Evolutionary conservation across 2,113 vertebrate species (phyloP).

Genomic region (Vireo altiloquus): DNA sequence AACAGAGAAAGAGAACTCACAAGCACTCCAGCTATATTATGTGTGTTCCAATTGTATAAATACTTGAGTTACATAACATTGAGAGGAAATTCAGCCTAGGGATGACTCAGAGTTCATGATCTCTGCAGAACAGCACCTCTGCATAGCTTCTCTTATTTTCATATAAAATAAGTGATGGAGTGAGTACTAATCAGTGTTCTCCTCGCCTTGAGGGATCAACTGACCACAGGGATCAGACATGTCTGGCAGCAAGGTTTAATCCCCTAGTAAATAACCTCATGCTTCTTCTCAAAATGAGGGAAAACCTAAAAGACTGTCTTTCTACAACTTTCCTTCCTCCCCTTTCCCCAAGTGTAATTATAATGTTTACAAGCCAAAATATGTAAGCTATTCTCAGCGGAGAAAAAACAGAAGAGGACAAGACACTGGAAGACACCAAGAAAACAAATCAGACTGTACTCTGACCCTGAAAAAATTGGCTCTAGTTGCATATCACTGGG

Average conservation of each 20-base stretch:
- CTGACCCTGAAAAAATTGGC: background rate
- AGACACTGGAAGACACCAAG: background rate
- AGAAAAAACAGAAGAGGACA: background rate
- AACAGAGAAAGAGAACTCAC: background rate
- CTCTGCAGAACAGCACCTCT: background rate
- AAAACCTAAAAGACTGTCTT: background rate
- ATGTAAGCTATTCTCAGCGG: background rate
- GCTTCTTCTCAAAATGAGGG: background rate
- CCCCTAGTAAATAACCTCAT: background rate
- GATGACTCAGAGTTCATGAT: background rate
- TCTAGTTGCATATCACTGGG: background rate
- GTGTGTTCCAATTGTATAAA: background rate
- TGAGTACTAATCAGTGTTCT: background rate
- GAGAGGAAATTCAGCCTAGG: background rate
- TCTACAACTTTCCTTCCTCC: background rate
- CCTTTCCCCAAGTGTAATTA: background rate
- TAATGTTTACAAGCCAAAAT: background rate
- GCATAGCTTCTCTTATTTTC: background rate
- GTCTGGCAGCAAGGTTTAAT: background rate
- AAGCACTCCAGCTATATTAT: background rate
- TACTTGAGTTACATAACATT: background rate
- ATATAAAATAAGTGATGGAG: fast-evolving
- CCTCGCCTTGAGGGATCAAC: background rate
- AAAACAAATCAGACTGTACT: background rate
- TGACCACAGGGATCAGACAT: background rate